These are phyloP conservation scores for Chaunax sp. DNA, from an alignment of 2,797 vertebrate species.

Conservation along the genomic window DNA sequence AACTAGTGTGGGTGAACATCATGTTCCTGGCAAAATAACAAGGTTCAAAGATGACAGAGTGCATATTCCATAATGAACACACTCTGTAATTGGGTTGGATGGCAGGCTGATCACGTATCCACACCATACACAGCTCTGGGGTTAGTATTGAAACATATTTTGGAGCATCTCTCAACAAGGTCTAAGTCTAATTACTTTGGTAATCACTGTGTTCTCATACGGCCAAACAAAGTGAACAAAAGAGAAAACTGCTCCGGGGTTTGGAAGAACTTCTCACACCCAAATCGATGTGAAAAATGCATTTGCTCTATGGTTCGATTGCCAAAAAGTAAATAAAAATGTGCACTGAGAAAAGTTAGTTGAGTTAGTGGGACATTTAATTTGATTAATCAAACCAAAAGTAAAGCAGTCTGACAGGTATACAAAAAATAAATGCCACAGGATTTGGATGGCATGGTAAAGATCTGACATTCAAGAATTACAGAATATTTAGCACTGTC, in stretches of 20 bases:
- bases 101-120: slow-evolving; percentile 19
- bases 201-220: slow-evolving; percentile 48
- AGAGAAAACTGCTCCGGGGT: slow-evolving; percentile 52
- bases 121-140: slow-evolving; percentile 30
- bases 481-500: background rate
- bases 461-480: background rate
- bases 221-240: slow-evolving; percentile 56
- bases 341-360: background rate
- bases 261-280: slow-evolving; percentile 56
- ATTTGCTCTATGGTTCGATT: slow-evolving; percentile 36
- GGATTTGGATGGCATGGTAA: background rate
- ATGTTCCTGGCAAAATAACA: slow-evolving; percentile 27
- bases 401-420: background rate
- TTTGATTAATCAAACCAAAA: background rate
- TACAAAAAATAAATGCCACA: background rate
- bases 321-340: slow-evolving; percentile 40
- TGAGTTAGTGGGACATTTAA: background rate
- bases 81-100: slow-evolving; percentile 4
- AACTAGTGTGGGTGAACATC: slow-evolving; percentile 6
- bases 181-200: slow-evolving; percentile 62
- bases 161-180: slow-evolving; percentile 54
- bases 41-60: slow-evolving; percentile 38
- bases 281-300: slow-evolving; percentile 50
- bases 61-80: slow-evolving; percentile 15
- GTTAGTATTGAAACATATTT: slow-evolving; percentile 42